Conservation (phyloP, 1,140 invertebrate genomes). For the Zaprionus nigranus region DNA sequence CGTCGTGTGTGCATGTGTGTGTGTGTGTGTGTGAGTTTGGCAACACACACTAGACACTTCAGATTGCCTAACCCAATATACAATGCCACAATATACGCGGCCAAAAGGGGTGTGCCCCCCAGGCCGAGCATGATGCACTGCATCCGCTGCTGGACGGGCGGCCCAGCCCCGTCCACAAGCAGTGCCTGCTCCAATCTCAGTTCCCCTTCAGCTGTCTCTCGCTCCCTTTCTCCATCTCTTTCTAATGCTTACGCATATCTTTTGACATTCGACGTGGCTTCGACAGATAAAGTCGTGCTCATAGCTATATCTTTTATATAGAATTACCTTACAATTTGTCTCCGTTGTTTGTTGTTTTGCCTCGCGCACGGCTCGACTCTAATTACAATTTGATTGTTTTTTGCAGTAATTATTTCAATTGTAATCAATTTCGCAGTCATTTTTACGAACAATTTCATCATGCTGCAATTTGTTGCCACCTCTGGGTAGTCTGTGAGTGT, state of each 20-base stretch:
- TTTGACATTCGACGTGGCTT: conserved; percentile 33
- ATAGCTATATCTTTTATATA: conserved; percentile 29
- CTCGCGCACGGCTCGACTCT: conserved; percentile 39
- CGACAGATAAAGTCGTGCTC: conserved; percentile 20
- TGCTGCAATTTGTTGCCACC: conserved; percentile 61
- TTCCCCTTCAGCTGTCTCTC: conserved; percentile 29
- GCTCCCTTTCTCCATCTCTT: conserved; percentile 37
- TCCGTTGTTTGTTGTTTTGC: conserved; percentile 26
- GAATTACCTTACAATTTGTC: conserved; percentile 64
- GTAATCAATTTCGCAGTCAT: conserved; percentile 72
- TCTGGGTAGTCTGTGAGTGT: neutral
- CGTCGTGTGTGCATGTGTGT: conserved; percentile 4
- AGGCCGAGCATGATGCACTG: conserved; percentile 43
- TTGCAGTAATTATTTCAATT: conserved; percentile 78
- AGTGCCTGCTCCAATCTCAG: conserved; percentile 8
- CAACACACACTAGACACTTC: conserved; percentile 18
- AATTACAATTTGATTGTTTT: conserved; percentile 80
- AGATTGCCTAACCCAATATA: conserved; percentile 36
- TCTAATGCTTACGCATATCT: conserved; percentile 47
- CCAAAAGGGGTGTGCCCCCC: conserved; percentile 47
- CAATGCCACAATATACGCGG: conserved; percentile 28
- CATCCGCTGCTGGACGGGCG: conserved; percentile 43
- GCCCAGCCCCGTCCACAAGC: conserved; percentile 16
- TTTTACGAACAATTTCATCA: conserved; percentile 67
- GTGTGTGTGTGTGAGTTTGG: conserved; percentile 9